Evolutionary conservation across 1,140 invertebrate species (phyloP), one percentile per base, ranked within the genome.

Genomic region (Halesus radiatus): DNA sequence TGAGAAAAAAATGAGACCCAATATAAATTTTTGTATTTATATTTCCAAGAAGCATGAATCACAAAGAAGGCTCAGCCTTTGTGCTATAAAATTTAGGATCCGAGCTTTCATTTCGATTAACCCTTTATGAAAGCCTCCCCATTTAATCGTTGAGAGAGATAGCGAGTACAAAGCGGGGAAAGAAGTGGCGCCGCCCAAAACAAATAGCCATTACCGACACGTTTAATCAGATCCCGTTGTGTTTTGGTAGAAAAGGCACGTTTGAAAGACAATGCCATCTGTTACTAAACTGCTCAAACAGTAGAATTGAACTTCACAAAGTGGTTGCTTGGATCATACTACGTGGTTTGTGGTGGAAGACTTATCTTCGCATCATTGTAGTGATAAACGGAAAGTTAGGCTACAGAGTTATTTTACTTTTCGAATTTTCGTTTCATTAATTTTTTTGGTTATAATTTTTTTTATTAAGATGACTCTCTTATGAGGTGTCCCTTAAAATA

Each of bases 241-340:
- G n/a, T 66, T 29, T 29, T 26, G 62, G 62, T 66, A n/a, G 62
- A 32, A 29, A n/a, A 29, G 62, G 62, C 62, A 66, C 62, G 62
- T 66, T 66, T 32, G 26, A 66, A 66, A 66, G 62, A 66, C 62
- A 66, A 66, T 29, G 29, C 62, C 62, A 66, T 66, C 62, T 66
- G 62, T 66, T 66, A 66, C 22, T 66, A 66, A 66, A 32, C 62
- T 66, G 26, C 22, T 22, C 29, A 66, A 66, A 66, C 23, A 66
- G 22, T 66, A n/a, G 16, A 22, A 18, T 23, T 23, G 56, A 60
- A 60, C 18, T 60, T 60, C 5, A 23, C 56, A 60, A 23, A 22
- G 15, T 20, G 56, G 56, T 20, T 13, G 20, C 56, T 23, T 60
- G n/a, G 15, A 22, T 22, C 26, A 29, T 29, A 29, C 18, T 60